Base-by-base conservation (phyloP, 1,140 invertebrate species). In the Agrilus planipennis region DNA sequence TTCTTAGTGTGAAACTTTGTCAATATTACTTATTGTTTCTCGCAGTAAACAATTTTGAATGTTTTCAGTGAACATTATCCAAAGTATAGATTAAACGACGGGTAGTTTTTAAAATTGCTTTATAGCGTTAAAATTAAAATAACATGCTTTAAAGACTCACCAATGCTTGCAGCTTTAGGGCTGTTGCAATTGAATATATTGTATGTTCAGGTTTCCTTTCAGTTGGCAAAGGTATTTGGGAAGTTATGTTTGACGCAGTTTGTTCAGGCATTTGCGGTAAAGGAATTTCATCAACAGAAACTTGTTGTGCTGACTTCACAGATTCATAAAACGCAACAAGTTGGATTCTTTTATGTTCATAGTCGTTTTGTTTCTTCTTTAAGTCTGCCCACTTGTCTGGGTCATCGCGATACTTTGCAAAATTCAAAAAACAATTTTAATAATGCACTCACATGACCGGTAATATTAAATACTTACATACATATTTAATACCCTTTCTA, bases 401-500 rank as follows among this genome's bases (percentile, higher is more conserved):
- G 64, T 97, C 91, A 69, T 98, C 94, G 73, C 95, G 95, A 55
- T 90, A 79, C 87, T 93, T 52, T 18, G n/a, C n/a, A n/a, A n/a
- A 70, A 54, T 44, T 50, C 52, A 46, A 52, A 36, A 34, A 5
- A 17, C 23, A 27, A 37, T 22, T 22, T 37, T 37, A 30, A 17
- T 29, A 9, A 16, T 6, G 4, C 10, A 39, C 3, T 17, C 7
- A 4, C 5, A 7, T 11, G 15, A 18, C 7, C 15, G 9, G 7
- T n/a, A n/a, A n/a, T n/a, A n/a, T n/a, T n/a, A n/a, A n/a, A n/a
- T 77, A 87, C 88, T 89, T 83, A 92, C 89, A 84, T 95, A 95
- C 72, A 96, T 83, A 67, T 85, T 83, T 51, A 94, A 73, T 21
- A 96, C 88, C 53, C 92, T 75, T 49, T 93, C 87, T 67, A 95